Base-by-base conservation (phyloP, 2,888 invertebrate genomes). In the Clepsis dumicolana region DNA sequence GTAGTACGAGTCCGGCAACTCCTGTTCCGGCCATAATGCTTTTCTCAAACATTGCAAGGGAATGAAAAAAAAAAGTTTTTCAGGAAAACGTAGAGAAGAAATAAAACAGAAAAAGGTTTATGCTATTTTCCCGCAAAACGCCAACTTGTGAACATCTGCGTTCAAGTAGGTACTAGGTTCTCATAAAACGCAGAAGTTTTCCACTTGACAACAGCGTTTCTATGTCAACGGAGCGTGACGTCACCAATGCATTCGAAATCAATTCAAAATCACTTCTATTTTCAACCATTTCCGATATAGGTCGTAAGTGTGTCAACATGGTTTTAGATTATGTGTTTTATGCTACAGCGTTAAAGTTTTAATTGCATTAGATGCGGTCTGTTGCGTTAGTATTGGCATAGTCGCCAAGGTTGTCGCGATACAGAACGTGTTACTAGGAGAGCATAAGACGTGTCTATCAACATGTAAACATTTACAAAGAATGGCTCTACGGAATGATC, bases 161-260 rank as follows among this genome's bases (percentile, higher is more conserved):
- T 10, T 12, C 8, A 35, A 10, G 25, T 29, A 60, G n/a, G 29
- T 29, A 29, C 50, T 21, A 54, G 64, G 54, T 5, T 21, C 16
- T 54, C 29, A 65, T 65, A 60, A 65, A 61, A 14, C 73, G 63
- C 59, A 67, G 65, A 54, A 50, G 59, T 65, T 83, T 86, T 84
- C 85, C 85, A 87, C 89, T 75, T 84, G 81, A 84, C 87, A 76
- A 90, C 90, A 83, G 75, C 72, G 72, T 78, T 86, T 80, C 81
- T 89, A 80, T 87, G 88, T 87, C 87, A 12, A 35, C 14, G 1
- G 87, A 16, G 50, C 53, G 32, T 54, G 60, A 61, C 53, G 60
- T 66, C 61, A 66, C 54, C 25, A 54, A 54, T 66, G 66, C 66
- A 66, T 61, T 66, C 44, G 61, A 66, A 66, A 59, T 61, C n/a